Conservation (phyloP, 2,797 vertebrate genomes). For the Chelmon rostratus region DNA sequence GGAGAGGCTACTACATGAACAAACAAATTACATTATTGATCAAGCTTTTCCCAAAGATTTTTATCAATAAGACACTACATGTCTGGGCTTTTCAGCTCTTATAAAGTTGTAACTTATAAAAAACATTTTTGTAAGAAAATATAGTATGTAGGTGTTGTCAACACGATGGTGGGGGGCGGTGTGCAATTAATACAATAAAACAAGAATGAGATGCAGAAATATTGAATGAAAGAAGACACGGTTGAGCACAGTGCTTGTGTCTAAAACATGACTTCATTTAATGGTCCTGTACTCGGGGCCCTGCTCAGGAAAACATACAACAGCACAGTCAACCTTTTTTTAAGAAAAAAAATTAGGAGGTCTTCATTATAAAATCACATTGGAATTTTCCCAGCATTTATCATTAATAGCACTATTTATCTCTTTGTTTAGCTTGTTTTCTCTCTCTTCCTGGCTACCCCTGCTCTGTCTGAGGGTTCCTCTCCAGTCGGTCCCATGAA, state of each 20-base stretch:
- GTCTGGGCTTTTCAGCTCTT: neutral
- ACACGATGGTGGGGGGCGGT: neutral
- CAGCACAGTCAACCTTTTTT: neutral
- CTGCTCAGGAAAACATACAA: neutral
- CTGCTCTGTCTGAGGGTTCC: neutral
- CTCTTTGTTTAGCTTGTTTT: neutral
- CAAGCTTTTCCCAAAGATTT: neutral
- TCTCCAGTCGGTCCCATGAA: conserved; percentile 4
- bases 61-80: neutral
- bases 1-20: neutral
- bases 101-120: no score
- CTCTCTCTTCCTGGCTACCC: neutral
- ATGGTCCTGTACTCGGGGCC: neutral
- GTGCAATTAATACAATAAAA: neutral
- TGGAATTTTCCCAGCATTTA: neutral
- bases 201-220: neutral
- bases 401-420: no score
- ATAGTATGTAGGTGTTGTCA: no score
- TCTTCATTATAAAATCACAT: neutral
- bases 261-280: neutral
- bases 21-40: neutral
- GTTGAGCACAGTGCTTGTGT: no score
- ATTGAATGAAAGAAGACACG: neutral
- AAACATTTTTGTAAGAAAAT: no score
- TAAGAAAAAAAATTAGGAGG: neutral